Conservation (phyloP, 1,140 invertebrate genomes). For the Dinothrombium tinctorium region DNA sequence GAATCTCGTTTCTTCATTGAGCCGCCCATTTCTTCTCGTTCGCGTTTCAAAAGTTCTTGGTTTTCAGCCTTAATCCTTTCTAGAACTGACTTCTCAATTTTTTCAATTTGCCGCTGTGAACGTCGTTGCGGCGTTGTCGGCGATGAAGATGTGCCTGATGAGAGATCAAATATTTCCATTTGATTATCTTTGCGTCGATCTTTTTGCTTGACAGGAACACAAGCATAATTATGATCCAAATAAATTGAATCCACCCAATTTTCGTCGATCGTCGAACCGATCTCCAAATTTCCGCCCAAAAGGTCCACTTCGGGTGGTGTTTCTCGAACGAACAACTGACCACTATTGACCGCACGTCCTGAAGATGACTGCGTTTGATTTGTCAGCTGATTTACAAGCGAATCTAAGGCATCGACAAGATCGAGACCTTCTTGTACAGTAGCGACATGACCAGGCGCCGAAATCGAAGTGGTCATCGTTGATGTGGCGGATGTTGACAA, state of each 20-base stretch:
- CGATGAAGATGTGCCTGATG: neutral
- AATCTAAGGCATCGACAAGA: neutral
- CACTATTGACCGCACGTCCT: no score
- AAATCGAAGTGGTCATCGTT: neutral
- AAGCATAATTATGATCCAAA: neutral
- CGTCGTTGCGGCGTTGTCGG: neutral
- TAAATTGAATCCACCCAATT: neutral
- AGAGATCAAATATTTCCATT: neutral
- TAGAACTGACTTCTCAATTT: neutral
- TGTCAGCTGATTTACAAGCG: neutral
- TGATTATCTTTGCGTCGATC: neutral
- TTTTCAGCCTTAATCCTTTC: conserved; percentile 2
- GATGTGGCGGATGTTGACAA: neutral
- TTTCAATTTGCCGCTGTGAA: conserved; percentile 1
- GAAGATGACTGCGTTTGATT: no score
- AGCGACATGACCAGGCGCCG: neutral
- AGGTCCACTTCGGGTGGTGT: neutral
- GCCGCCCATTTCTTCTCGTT: conserved; percentile 2
- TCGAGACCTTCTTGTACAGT: neutral
- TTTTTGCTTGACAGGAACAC: neutral
- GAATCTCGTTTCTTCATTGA: no score
- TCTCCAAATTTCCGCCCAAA: neutral
- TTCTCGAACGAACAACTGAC: no score
- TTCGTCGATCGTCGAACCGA: neutral
- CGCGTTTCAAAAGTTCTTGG: neutral